Evolutionary conservation across 2,797 vertebrate genomes (phyloP), one percentile per base, ranked within the genome.

Genomic region (Sebastes paucispinis): DNA sequence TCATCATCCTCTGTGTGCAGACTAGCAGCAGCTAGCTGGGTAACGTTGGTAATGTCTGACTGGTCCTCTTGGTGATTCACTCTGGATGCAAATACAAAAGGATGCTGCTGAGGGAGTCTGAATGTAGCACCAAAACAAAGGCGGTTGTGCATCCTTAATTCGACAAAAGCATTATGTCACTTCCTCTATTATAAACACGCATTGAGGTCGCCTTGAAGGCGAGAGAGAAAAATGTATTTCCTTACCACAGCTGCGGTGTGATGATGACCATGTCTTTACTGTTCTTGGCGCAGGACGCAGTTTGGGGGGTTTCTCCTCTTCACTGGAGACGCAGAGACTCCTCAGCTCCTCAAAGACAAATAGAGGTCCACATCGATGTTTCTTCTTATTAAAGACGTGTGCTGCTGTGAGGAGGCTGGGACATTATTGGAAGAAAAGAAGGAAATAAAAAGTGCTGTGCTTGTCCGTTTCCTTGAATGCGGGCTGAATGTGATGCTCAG

Each of bases 251-350:
- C 92, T 88, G 92, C 87, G 85, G 73, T 69, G 88, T 88, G 79
- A 85, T 88, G 79, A 85, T 85, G 91, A 90, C 86, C 94, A 94
- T 94, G 89, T 93, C 93, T 94, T 85, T 78, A 90, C 90, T 80
- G 92, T 90, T 94, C 92, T 94, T 95, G 93, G 92, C 95, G 96
- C 95, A 96, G 94, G 90, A 95, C 95, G 91, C 92, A 93, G 95
- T 91, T 89, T 22, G 93, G 89, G 82, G 87, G 91, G 84, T 47
- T 47, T 92, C 87, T 92, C 85, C 87, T 43, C 86, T 90, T 65
- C 66, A 80, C 87, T 81, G 83, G 83, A 18, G 16, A 18, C 39
- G 63, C 68, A 86, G 72, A 81, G 77, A 74, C 64, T 55, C 84
- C 84, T 73, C 77, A 66, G 83, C 80, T 79, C 9, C 81, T 89